Evolutionary conservation across 2,113 vertebrate species (phyloP), one percentile per base, ranked within the genome.

Genomic region (Centropus bengalensis): DNA sequence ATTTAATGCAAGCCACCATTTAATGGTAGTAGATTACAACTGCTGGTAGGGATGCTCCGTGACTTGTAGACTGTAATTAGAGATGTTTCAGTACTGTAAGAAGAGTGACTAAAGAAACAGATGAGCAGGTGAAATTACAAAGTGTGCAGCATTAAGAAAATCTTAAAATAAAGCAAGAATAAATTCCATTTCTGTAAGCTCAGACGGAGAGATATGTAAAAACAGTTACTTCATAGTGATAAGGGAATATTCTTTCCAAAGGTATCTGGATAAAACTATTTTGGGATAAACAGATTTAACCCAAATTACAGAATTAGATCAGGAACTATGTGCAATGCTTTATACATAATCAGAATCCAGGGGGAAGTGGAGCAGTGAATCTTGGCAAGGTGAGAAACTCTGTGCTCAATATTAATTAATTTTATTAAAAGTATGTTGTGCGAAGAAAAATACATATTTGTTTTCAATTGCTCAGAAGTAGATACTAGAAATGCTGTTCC

Each of bases 31-130:
- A 85, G 9, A 60, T 87, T 69, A 96, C 54, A 68, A 93, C 87
- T 74, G 44, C 62, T 93, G 17, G 64, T 44, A 96, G 42, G 87
- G 28, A 86, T 42, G 52, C 49, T 9, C 95, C 94, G 54, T 93
- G 96, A 82, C 76, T 56, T 45, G 18, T 64, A 91, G 89, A 83
- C 95, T 97, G 24, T 73, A 95, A 91, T 94, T 30, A 63, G 45
- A 77, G 27, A 85, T 4, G 51, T 63, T 82, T 94, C 63, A 47
- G 49, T 30, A 21, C 32, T 60, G 52, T 62, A 19, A 77, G 49
- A 68, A 76, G 27, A 23, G 12, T 52, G 23, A 51, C 33, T 68
- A 62, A 83, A 76, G 33, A 83, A 93, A 78, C 16, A 69, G 9
- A 82, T 28, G 42, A 91, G 36, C 17, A 70, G 30, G 27, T 59